Conservation (phyloP, 2,888 invertebrate genomes). For the Limenitis arthemis region DNA sequence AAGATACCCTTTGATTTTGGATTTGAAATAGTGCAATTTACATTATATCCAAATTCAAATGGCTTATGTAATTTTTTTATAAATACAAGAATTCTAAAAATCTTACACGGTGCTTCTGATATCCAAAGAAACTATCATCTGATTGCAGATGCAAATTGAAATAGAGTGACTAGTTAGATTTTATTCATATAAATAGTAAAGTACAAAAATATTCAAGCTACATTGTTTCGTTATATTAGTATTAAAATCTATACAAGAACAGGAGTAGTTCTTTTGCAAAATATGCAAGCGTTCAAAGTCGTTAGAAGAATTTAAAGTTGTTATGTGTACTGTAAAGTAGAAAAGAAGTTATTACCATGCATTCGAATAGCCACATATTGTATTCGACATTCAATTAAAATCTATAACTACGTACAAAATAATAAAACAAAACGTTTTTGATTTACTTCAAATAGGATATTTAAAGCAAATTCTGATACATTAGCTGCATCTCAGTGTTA, state of each 20-base stretch:
- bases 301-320: slow-evolving; percentile 28
- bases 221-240: slow-evolving; percentile 3
- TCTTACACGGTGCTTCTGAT: slow-evolving; percentile 56
- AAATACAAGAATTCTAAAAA: slow-evolving; percentile 35
- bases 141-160: slow-evolving; percentile 57
- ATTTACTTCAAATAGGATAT: slow-evolving; percentile 6
- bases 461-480: slow-evolving; percentile 51
- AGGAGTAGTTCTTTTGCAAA: slow-evolving; percentile 33
- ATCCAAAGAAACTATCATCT: slow-evolving; percentile 56
- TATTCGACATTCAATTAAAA: slow-evolving; percentile 30
- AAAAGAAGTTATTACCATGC: slow-evolving; percentile 41
- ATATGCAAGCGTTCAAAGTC: slow-evolving; percentile 49
- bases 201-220: slow-evolving; percentile 24
- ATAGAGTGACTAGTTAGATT: slow-evolving; percentile 47
- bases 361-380: slow-evolving; percentile 40
- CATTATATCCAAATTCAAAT: slow-evolving; percentile 35
- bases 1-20: slow-evolving; percentile 38
- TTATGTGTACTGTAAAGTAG: slow-evolving; percentile 27
- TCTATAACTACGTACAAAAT: slow-evolving; percentile 32
- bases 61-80: slow-evolving; percentile 25
- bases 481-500: slow-evolving; percentile 48
- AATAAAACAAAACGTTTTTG: slow-evolving; percentile 10
- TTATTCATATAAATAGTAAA: slow-evolving; percentile 32
- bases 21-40: slow-evolving; percentile 21
- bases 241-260: slow-evolving; percentile 5